Evolutionary conservation across 2,888 invertebrate species (phyloP), one percentile per base, ranked within the genome.

Genomic region (Uloborus plumipes): DNA sequence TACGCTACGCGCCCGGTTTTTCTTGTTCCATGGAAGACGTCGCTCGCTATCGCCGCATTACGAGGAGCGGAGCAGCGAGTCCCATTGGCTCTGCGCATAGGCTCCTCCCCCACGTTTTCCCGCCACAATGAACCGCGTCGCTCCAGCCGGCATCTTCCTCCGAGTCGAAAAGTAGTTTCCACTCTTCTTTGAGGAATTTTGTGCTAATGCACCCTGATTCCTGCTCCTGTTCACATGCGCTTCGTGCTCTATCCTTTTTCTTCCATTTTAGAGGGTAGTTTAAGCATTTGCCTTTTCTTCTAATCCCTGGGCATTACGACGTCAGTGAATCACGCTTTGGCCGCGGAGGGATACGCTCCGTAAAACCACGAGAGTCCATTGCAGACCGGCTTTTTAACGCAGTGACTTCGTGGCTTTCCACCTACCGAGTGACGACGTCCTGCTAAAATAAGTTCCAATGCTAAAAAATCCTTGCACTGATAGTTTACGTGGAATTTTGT

Each of bases 61-160:
- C 58, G 18, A 58, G 69, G 58, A 69, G 18, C 4, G 39, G 11
- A 58, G 55, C 14, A 1, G 16, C 16, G 7, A 26, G n/a, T 64
- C n/a, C 59, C 4, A 71, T 71, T 71, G 71, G 71, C 22, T 22
- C n/a, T 47, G 15, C 13, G 50, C 20, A n/a, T 71, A 49, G 16
- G 66, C 66, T 26, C 74, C 74, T 55, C 66, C 74, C 50, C 18
- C 6, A 6, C 47, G 22, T 66, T 75, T 64, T 75, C 74, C 74
- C 74, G 74, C 74, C 74, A 75, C 6, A 16, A n/a, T 55, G 0
- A 64, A 51, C 53, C 55, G 13, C 39, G 11, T 58, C 9, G 55
- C 53, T 11, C 2, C 31, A 58, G 11, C 55, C 14, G 15, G 0
- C 39, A 15, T 69, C 31, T 13, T 69, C 16, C 16, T 4, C n/a